Evolutionary conservation across 2,797 vertebrate species (phyloP), one percentile per base, ranked within the genome.

Genomic region (Remorina albescens): DNA sequence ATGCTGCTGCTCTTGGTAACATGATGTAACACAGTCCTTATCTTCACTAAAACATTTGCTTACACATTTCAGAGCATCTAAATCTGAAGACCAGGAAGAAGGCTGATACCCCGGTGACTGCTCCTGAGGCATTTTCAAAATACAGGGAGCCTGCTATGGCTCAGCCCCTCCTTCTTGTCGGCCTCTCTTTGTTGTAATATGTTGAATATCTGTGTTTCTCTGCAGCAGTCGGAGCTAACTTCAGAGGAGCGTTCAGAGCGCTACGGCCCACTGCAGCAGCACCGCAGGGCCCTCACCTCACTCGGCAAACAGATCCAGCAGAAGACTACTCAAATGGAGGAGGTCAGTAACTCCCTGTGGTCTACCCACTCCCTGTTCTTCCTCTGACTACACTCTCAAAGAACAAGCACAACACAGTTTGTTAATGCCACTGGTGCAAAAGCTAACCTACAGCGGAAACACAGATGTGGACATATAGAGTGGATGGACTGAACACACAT

Each of bases 291-390:
- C 2, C 88, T 98, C 50, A 83, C 94, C 5, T 96, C 95, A 3
- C 92, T 99, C 53, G 96, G 94, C 86, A 98, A 98, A 80, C 97
- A 98, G 88, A 97, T 99, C 83, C 81, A 94, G 39, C 96, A 96
- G 76, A 97, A 95, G 86, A 95, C 37, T 2, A 96, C 94, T 80
- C 91, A 96, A 25, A 89, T 98, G 34, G 94, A 97, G 83, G 96
- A 98, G 94, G 98, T 98, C 65, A 65, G 71, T 21, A 8, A 6
- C 8, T 15, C 19, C 28, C 37, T 39, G 12, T 23, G 11, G 6
- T 30, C 3, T 7, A 21, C 25, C 3, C 13, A 18, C 11, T 53
- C 13, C 51, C 10, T 12, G 34, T 18, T 10, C n/a, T 26, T 10
- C 4, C 23, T 6, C 30, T 19, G 8, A 6, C 11, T 19, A 21